These are phyloP conservation scores for Acanthurus lineatus DNA, from an alignment of 2,797 vertebrate species.

Conservation along the genomic window DNA sequence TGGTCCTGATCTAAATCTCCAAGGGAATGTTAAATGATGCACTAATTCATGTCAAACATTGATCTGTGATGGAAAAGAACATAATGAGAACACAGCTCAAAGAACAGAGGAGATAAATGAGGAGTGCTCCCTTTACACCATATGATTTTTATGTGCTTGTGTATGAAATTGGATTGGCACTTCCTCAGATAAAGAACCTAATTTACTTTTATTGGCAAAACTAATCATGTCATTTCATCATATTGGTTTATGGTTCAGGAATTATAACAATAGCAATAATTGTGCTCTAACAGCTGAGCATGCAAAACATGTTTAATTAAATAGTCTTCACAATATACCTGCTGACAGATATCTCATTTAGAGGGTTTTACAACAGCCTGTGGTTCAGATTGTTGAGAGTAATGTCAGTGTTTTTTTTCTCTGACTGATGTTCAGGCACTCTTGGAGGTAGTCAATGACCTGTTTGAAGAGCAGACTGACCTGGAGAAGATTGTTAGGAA, in stretches of 20 bases:
- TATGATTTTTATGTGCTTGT: constrained; percentile 66
- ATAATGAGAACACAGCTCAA: constrained; percentile 73
- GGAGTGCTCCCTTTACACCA: constrained; percentile 46
- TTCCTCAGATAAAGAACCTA: constrained; percentile 66
- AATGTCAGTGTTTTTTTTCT: constrained; percentile 39
- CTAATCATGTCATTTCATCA: constrained; percentile 58
- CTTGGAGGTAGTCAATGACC: constrained; percentile 98
- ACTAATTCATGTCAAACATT: constrained; percentile 80
- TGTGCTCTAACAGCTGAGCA: constrained; percentile 42
- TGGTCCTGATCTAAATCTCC: constrained; percentile 71
- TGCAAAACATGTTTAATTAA: constrained; percentile 60
- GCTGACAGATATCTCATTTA: constrained; percentile 38
- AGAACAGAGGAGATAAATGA: constrained; percentile 60
- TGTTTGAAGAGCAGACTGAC: constrained; percentile 99
- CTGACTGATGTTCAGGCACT: constrained; percentile 87
- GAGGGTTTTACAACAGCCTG: constrained; percentile 7
- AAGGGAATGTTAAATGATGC: constrained; percentile 67
- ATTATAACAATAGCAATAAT: constrained; percentile 53
- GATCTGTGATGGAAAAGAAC: constrained; percentile 77
- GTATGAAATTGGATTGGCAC: constrained; percentile 65
- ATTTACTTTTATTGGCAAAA: constrained; percentile 73
- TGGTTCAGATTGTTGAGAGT: constrained; percentile 29
- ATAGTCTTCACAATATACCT: constrained; percentile 25
- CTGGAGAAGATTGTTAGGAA: constrained; percentile 99
- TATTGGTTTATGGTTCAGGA: constrained; percentile 60